Conservation (phyloP, 2,888 invertebrate species). For the Amblyteles armatorius region DNA sequence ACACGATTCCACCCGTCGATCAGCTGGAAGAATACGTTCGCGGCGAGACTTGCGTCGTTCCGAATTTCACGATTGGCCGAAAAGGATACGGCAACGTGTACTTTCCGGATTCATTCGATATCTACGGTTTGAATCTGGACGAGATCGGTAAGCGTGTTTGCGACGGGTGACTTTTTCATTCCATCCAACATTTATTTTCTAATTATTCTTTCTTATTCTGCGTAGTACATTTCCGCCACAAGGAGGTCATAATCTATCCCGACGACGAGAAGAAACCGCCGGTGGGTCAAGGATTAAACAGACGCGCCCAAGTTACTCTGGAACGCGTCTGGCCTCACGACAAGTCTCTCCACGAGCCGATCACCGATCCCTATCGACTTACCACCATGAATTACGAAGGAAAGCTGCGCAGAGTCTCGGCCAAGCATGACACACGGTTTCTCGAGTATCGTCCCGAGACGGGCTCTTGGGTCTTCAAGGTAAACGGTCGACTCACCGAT, state of each 20-base stretch:
- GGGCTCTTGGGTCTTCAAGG: slow-evolving; percentile 98
- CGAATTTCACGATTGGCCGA: slow-evolving; percentile 95
- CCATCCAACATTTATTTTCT: background rate
- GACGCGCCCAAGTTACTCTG: slow-evolving; percentile 95
- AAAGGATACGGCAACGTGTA: slow-evolving; percentile 96
- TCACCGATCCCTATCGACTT: slow-evolving; percentile 92
- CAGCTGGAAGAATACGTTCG: slow-evolving; percentile 91
- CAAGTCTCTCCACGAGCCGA: slow-evolving; percentile 91
- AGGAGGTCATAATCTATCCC: slow-evolving; percentile 98
- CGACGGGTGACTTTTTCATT: slow-evolving; percentile 7
- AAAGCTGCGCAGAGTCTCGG: slow-evolving; percentile 93
- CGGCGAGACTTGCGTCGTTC: slow-evolving; percentile 92
- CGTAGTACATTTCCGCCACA: slow-evolving; percentile 95
- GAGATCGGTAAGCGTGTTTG: slow-evolving; percentile 88
- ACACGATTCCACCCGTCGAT: slow-evolving; percentile 94
- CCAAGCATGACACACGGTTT: slow-evolving; percentile 95
- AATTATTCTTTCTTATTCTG: slow-evolving; percentile 46
- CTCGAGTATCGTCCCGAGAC: slow-evolving; percentile 97
- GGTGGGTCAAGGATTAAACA: slow-evolving; percentile 94
- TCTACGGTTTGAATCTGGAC: slow-evolving; percentile 94
- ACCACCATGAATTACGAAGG: slow-evolving; percentile 93
- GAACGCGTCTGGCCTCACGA: slow-evolving; percentile 98
- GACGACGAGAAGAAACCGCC: slow-evolving; percentile 95
- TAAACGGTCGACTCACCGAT: slow-evolving; percentile 76
- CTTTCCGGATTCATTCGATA: slow-evolving; percentile 93